These are phyloP conservation scores for Leptinotarsa peninsularis DNA, from an alignment of 2,888 invertebrate species.

Conservation along the genomic window DNA sequence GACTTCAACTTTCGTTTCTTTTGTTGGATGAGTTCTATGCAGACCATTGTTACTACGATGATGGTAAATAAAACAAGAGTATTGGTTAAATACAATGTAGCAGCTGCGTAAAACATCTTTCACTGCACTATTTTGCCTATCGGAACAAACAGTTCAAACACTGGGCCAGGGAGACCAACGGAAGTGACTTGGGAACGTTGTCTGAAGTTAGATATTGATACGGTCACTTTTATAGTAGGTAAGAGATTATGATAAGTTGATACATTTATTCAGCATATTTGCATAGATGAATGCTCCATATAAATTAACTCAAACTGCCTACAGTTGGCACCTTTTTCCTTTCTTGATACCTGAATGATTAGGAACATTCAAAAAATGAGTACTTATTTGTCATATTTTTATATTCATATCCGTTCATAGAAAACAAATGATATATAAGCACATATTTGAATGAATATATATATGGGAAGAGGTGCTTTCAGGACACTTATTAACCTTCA, in stretches of 20 bases:
- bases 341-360: background rate
- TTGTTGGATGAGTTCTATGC: conserved; percentile 25
- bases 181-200: conserved; percentile 32
- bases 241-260: conserved; percentile 31
- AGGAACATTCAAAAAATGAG: too few species aligned
- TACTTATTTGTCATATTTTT: background rate
- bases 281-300: conserved; percentile 26
- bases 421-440: conserved; percentile 17
- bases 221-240: conserved; percentile 17
- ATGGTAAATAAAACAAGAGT: conserved; percentile 29
- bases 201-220: conserved; percentile 26
- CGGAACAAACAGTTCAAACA: conserved; percentile 10
- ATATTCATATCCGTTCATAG: background rate
- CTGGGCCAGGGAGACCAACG: conserved; percentile 39
- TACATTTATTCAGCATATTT: conserved; percentile 36
- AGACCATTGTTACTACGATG: conserved; percentile 25
- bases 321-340: background rate
- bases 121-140: conserved; percentile 18
- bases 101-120: conserved; percentile 35
- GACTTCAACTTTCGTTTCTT: conserved; percentile 25
- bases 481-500: too few species aligned
- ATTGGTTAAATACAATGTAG: conserved; percentile 32
- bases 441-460: too few species aligned
- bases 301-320: background rate
- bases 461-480: too few species aligned